Evolutionary conservation across 1,140 invertebrate species (phyloP).

Genomic region (Colletes gigas): DNA sequence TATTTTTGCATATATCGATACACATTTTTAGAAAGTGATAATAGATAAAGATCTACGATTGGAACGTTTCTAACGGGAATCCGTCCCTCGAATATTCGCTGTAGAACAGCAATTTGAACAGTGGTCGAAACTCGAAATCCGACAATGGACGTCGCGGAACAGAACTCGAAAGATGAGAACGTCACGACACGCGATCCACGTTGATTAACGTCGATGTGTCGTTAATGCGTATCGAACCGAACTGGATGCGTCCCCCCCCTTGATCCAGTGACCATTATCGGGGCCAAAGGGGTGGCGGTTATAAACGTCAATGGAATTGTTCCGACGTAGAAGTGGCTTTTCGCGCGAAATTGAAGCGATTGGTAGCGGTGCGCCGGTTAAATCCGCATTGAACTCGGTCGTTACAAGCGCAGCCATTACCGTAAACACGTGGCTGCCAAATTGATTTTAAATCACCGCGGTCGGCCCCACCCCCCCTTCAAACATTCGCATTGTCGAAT

Average conservation of each 20-base stretch:
- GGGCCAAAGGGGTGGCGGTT: slow-evolving; percentile 40
- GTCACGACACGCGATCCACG: not conserved
- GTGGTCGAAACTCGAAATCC: no score
- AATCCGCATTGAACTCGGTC: slow-evolving; percentile 60
- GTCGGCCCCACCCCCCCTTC: not conserved
- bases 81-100: no score
- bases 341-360: slow-evolving; percentile 18
- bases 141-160: no score
- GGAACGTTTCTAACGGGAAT: no score
- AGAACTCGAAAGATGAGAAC: no score
- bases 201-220: not conserved
- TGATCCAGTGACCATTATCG: slow-evolving; percentile 28
- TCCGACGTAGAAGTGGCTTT: slow-evolving; percentile 30
- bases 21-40: no score
- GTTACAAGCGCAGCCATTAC: slow-evolving; percentile 67
- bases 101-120: no score
- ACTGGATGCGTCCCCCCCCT: not conserved
- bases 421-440: slow-evolving; percentile 66
- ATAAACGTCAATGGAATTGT: slow-evolving; percentile 72
- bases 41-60: no score
- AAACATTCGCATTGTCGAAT: not conserved
- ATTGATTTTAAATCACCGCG: slow-evolving; percentile 67
- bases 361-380: slow-evolving; percentile 36
- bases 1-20: no score
- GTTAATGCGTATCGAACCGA: not conserved